Base-by-base conservation (phyloP, 2,888 invertebrate species). In the Acanthacorydalis orientalis region DNA sequence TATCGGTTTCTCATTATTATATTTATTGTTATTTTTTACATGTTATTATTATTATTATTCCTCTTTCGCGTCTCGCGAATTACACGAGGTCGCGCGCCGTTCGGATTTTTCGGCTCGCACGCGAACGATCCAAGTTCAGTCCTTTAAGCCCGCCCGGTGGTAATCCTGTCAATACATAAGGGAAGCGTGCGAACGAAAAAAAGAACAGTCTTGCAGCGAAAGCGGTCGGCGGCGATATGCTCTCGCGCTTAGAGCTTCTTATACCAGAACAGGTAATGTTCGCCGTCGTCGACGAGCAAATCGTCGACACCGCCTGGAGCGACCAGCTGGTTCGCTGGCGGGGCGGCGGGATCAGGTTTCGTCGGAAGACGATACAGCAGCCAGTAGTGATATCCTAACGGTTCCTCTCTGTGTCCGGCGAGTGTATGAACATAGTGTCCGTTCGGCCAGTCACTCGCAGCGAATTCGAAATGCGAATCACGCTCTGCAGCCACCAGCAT, bases 301-400 rank as follows among this genome's bases (percentile, higher is more conserved):
- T 89, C 89, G 61, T 90, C 89, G 33, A 90, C 89, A 88, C 89
- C 89, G 60, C 86, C 87, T 51, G 88, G 87, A 35, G 89, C 87
- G 43, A 90, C 87, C 46, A 86, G 74, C 63, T 87, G 86, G 68
- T 87, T 88, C 49, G 85, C 86, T 34, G 90, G 90, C 10, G 88
- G 84, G 60, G 78, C 78, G 57, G 74, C 69, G 0, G 87, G 81
- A 66, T 88, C 85, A 0, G 90, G 89, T 48, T 80, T 71, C 60
- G 83, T 80, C 0, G 83, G 81, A 58, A 90, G 70, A 56, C 85
- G 78, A 67, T 89, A 90, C 54, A 90, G 72, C 55, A 90, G 67
- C 90, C 90, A 90, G 67, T 89, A 90, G 62, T 88, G 84, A 64
- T 89, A 90, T 43, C 86, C 81, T 75, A 83, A 79, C 0, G 83